Conservation (phyloP, 2,888 invertebrate species). For the Galerucella nymphaeae region DNA sequence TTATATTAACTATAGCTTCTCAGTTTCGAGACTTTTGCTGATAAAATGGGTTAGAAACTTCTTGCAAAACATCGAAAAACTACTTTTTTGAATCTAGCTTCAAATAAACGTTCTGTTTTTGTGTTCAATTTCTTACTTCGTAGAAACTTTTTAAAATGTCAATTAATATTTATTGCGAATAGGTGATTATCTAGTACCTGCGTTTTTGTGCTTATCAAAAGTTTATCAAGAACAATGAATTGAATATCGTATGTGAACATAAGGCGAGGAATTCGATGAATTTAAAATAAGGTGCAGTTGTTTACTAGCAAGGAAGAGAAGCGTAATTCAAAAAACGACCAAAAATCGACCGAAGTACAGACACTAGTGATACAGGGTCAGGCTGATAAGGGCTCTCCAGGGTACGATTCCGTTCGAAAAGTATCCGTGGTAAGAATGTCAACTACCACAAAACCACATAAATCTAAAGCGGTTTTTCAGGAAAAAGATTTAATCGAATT, state of each 20-base stretch:
- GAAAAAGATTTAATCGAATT: conserved; percentile 59
- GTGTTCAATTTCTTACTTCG: no score
- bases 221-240: conserved; percentile 11
- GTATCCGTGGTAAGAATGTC: conserved; percentile 55
- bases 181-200: no score
- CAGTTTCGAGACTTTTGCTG: no score
- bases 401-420: conserved; percentile 56
- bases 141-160: no score
- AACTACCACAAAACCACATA: conserved; percentile 54
- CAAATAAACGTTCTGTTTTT: no score
- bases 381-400: conserved; percentile 58
- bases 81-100: no score
- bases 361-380: conserved; percentile 48
- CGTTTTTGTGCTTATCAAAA: no score
- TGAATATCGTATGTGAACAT: conserved; percentile 21
- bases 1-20: no score
- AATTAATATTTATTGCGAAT: no score
- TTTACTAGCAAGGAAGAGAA: conserved; percentile 15
- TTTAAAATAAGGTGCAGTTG: conserved; percentile 30
- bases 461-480: conserved; percentile 57
- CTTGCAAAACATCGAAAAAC: no score
- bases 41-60: no score
- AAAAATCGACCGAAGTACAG: conserved; percentile 29
- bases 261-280: conserved; percentile 28
- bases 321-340: conserved; percentile 24